These are phyloP conservation scores for Rafetus swinhoei DNA, from an alignment of 2,113 vertebrate genomes.

Conservation along the genomic window DNA sequence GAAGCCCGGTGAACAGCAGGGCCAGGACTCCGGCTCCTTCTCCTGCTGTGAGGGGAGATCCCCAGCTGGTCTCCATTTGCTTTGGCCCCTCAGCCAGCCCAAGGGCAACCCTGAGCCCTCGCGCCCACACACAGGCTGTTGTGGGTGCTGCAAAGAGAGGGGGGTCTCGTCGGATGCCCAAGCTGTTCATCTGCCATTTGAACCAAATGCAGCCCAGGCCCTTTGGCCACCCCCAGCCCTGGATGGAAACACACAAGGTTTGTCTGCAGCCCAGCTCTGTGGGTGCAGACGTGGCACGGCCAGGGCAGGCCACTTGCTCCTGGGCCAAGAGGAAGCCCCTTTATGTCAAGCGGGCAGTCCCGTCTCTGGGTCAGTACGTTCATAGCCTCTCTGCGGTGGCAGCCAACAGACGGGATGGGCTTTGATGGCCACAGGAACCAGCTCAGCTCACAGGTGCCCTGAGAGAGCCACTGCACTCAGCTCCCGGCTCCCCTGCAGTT, in stretches of 20 bases:
- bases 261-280: no score
- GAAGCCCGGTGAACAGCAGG: background rate
- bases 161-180: fast-evolving
- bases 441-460: background rate
- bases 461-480: background rate
- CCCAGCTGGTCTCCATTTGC: background rate
- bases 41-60: background rate
- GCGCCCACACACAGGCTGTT: background rate
- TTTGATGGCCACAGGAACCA: background rate
- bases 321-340: no score
- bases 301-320: no score
- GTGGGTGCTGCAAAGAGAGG: background rate
- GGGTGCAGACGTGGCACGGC: no score
- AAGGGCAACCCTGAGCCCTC: background rate
- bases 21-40: background rate
- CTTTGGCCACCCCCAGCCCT: no score
- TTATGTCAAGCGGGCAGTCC: no score
- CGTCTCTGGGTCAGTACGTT: no score
- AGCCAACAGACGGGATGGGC: background rate
- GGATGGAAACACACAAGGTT: no score
- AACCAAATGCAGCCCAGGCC: background rate
- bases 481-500: background rate
- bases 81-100: background rate
- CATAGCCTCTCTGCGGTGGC: no score
- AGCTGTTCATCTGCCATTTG: background rate